Percentiles rank a stretch among this genome's conserved stretches.
phyloP scores from a whole-genome alignment of 2,888 invertebrate genomes.

The Emesis furor region DNA sequence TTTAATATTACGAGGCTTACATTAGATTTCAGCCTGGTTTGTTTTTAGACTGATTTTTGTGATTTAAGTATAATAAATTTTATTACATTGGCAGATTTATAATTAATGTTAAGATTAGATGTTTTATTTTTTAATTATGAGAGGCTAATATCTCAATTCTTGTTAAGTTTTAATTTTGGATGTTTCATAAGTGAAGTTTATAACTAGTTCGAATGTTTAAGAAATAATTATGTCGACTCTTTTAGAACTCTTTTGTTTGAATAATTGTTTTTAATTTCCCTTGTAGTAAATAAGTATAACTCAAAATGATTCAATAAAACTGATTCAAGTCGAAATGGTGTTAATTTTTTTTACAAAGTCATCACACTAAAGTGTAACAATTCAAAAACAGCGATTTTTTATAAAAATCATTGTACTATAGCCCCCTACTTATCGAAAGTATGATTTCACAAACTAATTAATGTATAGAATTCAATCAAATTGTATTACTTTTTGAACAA shows the following conservation, averaged over 20 bases:
- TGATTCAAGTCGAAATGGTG: background rate
- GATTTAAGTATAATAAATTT: background rate
- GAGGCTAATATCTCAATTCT: background rate
- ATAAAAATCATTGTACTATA: background rate
- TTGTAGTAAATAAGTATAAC: background rate
- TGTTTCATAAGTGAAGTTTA: constrained; percentile 8
- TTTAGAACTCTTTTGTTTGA: constrained; percentile 8
- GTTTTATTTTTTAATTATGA: background rate
- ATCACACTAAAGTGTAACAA: constrained; percentile 5
- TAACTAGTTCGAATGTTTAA: background rate
- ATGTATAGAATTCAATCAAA: background rate
- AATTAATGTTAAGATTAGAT: background rate
- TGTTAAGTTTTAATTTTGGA: constrained; percentile 2
- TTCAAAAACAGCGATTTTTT: background rate
- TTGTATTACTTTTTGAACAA: background rate
- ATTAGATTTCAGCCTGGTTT: background rate
- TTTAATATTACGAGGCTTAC: constrained; percentile 1
- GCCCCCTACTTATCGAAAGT: background rate
- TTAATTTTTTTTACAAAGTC: background rate
- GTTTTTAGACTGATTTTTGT: constrained; percentile 4
- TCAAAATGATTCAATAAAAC: constrained; percentile 11
- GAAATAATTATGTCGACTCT: background rate
- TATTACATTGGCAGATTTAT: background rate
- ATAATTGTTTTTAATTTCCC: constrained; percentile 5
- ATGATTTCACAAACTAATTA: background rate